Evolutionary conservation across 2,797 vertebrate species (phyloP).

Genomic region (Poeciliopsis turneri): DNA sequence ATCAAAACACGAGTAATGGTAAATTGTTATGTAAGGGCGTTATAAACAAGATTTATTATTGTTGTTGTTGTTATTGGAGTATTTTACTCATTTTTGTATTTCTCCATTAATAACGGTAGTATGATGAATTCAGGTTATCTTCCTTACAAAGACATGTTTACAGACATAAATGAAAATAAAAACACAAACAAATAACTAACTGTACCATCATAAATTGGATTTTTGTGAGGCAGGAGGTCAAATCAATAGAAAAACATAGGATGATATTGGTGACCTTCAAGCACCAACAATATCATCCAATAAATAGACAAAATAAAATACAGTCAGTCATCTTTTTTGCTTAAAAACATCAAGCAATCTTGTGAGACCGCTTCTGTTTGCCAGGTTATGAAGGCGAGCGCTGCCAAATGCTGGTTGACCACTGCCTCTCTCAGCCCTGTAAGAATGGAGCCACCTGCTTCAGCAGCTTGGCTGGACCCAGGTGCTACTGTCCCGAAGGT

Average conservation of each 20-base stretch:
- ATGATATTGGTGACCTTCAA: neutral
- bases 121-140: neutral
- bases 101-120: too few species aligned
- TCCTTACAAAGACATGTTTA: neutral
- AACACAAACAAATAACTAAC: neutral
- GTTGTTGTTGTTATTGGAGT: too few species aligned
- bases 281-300: neutral
- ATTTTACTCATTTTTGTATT: too few species aligned
- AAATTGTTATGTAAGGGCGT: too few species aligned
- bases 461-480: slow-evolving; percentile 86
- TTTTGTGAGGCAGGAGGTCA: neutral
- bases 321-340: neutral
- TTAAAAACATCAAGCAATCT: neutral
- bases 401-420: slow-evolving; percentile 90
- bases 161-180: neutral
- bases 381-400: slow-evolving; percentile 91
- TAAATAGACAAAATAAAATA: neutral
- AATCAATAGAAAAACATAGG: neutral
- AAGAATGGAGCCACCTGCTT: slow-evolving; percentile 90
- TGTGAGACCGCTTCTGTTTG: slow-evolving; percentile 21
- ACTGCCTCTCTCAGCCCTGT: slow-evolving; percentile 90
- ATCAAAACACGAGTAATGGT: neutral
- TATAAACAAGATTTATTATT: too few species aligned
- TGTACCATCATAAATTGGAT: neutral
- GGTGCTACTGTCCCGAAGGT: slow-evolving; percentile 94